phyloP scores from a whole-genome alignment of 2,113 vertebrate species.

The Climacteris rufus region DNA sequence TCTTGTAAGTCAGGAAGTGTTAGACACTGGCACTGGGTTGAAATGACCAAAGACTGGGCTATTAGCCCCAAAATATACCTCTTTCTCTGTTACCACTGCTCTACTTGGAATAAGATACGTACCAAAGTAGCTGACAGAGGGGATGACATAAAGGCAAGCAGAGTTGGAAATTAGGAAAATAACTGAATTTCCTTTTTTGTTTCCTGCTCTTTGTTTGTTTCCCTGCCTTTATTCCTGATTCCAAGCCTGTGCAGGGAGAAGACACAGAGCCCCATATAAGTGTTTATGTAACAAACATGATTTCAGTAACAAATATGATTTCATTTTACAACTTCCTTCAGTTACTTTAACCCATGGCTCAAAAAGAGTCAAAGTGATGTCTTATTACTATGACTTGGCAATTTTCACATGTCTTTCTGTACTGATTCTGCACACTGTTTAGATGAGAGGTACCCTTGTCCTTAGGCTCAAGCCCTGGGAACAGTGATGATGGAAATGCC shows the following conservation, averaged over 20 bases:
- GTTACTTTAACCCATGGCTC: neutral
- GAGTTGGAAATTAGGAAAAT: neutral
- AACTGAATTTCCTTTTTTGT: neutral
- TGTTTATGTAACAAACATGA: rapidly evolving
- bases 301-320: rapidly evolving
- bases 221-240: neutral
- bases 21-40: neutral
- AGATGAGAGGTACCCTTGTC: neutral
- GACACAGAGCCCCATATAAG: neutral
- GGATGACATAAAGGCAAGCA: neutral
- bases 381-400: neutral
- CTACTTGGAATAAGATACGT: neutral
- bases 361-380: neutral
- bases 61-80: neutral
- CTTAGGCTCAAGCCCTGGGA: slow-evolving; percentile 4
- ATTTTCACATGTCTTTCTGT: neutral
- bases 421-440: neutral
- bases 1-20: neutral
- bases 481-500: slow-evolving; percentile 15
- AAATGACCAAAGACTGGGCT: neutral
- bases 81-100: neutral
- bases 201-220: neutral
- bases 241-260: neutral
- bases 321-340: neutral
- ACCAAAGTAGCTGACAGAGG: neutral